Conservation (phyloP, 1,140 invertebrate species). For the Rhizoglyphus robini region DNA sequence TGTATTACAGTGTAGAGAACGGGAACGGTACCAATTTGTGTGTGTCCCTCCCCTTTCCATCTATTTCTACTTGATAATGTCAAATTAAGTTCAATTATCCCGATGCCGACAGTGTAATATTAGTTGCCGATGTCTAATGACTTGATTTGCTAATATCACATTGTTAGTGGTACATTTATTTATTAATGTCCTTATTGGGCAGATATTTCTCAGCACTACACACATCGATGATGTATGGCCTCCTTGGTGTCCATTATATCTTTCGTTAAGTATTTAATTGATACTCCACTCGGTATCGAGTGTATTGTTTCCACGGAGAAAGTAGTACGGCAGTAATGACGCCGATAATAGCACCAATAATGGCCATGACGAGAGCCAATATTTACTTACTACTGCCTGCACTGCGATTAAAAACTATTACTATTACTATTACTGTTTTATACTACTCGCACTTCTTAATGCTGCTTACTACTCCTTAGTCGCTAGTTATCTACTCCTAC, state of each 20-base stretch:
- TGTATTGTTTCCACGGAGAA: not conserved
- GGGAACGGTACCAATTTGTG: too few species aligned
- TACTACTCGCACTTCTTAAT: too few species aligned
- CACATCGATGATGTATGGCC: not conserved
- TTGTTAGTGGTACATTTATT: not conserved
- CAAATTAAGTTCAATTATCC: conserved; percentile 8
- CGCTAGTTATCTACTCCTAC: too few species aligned
- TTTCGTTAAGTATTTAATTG: conserved; percentile 12
- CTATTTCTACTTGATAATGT: not conserved
- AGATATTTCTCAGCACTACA: not conserved
- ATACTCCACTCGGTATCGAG: not conserved
- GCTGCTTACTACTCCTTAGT: too few species aligned
- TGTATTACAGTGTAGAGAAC: too few species aligned
- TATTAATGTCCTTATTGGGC: not conserved
- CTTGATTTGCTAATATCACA: not conserved
- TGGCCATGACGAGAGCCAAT: conserved; percentile 6
- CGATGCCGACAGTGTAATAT: not conserved
- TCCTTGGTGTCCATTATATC: not conserved
- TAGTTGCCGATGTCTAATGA: not conserved
- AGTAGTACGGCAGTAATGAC: not conserved
- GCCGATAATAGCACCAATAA: conserved; percentile 4
- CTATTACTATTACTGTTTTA: too few species aligned
- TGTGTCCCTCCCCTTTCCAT: too few species aligned
- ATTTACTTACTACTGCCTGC: not conserved
- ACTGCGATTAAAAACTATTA: conserved; percentile 7